Evolutionary conservation across 2,888 invertebrate genomes (phyloP), one percentile per base, ranked within the genome.

Genomic region (Nephrotoma flavescens): DNA sequence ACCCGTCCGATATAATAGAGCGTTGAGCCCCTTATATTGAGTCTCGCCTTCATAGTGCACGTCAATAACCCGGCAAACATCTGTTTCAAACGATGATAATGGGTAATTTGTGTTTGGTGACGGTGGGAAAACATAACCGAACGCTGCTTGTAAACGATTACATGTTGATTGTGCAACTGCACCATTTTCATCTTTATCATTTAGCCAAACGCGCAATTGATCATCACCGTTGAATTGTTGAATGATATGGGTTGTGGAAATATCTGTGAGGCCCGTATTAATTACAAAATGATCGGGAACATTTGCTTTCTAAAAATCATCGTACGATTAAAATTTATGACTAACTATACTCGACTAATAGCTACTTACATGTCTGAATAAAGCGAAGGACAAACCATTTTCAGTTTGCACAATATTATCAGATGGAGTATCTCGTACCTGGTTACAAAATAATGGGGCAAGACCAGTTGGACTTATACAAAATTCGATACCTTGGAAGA

Each of bases 91-190:
- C n/a, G 44, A 44, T 9, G 42, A 1, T 90, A 91, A 90, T 12
- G 91, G 92, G 0, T 95, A 90, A 0, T 93, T 91, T 11, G 92
- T 91, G 9, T 93, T 91, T 0, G 92, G 92, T 88, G 94, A 94
- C 0, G 96, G 95, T 0, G 94, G 93, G 90, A 94, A 96, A 52
- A 95, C 92, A 0, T 94, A 94, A 0, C 95, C 92, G 89, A 96
- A 96, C 0, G 95, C 94, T 4, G 95, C 96, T 85, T 94, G 93
- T 88, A 96, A 93, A 90, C 92, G 92, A 89, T 95, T 95, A 89
- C 96, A 96, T 0, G 92, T 89, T 0, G 93, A 93, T 1, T 91
- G 90, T 86, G 90, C 90, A 7, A n/a, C 6, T 15, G 6, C 31
- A 44, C n/a, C 11, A 31, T 31, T 31, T 9, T 90, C 90, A 87